Base-by-base conservation (phyloP, 2,113 vertebrate species). In the Reinhardtius hippoglossoides region DNA sequence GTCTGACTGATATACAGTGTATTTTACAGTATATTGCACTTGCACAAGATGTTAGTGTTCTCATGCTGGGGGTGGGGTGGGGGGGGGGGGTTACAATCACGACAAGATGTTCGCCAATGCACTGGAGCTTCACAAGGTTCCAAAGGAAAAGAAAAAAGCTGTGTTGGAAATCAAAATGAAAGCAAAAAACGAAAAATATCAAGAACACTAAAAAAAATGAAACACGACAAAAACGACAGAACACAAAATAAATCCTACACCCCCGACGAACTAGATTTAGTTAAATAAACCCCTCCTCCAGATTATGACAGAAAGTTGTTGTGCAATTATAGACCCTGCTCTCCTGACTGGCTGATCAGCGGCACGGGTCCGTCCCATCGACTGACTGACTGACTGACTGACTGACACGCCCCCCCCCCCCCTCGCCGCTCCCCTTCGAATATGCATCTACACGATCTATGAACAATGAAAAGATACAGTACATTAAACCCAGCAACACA, bases 341-440 rank as follows among this genome's bases (percentile, higher is more conserved):
- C 78, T 82, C 67, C 92, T 91, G 91, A 94, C 20, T 93, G 89
- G 91, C 78, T 89, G 89, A 93, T 94, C 91, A 93, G 93, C 71
- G 23, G 82, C 85, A 67, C 82, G 31, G 83, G 71, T 72, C 78
- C 2, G 48, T 76, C 48, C 69, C 66, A 60, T 74, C 50, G 7
- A 52, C 46, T 40, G 10, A 82, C 40, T 10, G 37, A 31, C 31
- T 31, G 5, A 13, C 16, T 48, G 2, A 16, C 46, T 20, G 46
- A 18, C 67, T 40, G 50, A 79, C 44, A 42, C 63, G 50, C 50
- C 44, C 62, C 31, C 46, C n/a, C n/a, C 61, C 26, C 46, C 18
- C 23, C 62, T 52, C 9, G 40, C 16, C 44, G 0, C 9, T 37
- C 40, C 37, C 48, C 21, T 40, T 50, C 27, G 55, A 71, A 75